Evolutionary conservation across 2,888 invertebrate species (phyloP).

Genomic region (Adelphocoris suturalis): DNA sequence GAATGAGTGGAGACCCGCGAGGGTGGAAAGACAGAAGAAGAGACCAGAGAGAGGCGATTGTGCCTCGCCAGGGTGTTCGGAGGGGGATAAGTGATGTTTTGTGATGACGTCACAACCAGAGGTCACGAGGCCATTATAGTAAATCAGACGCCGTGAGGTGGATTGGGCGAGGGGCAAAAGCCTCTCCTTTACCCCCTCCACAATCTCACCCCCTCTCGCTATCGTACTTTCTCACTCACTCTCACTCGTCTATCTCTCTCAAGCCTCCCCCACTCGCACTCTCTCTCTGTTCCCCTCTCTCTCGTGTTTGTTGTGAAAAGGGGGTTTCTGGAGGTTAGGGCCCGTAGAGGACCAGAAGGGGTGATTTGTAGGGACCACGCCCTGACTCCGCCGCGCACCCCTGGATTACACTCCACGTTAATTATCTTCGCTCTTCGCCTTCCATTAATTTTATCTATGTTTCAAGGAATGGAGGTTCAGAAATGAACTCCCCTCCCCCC

Average conservation of each 20-base stretch:
- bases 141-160: constrained; percentile 53
- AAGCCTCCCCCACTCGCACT: too few relatives aligned
- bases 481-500: constrained; percentile 4
- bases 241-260: too few relatives aligned
- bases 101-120: constrained; percentile 70
- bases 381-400: constrained; percentile 45
- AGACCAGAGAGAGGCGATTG: background rate
- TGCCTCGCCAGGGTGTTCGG: background rate
- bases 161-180: background rate
- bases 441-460: constrained; percentile 62
- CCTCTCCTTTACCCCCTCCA: too few relatives aligned
- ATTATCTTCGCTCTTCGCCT: constrained; percentile 65
- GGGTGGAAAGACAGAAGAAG: constrained; percentile 25
- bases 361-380: constrained; percentile 68
- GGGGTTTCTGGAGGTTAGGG: constrained; percentile 47
- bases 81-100: constrained; percentile 67
- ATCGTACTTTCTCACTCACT: too few relatives aligned
- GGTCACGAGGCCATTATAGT: constrained; percentile 71
- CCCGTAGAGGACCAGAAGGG: constrained; percentile 31
- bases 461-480: constrained; percentile 62
- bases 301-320: constrained; percentile 66
- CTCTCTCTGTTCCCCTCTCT: too few relatives aligned
- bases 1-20: background rate
- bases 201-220: too few relatives aligned
- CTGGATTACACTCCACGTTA: constrained; percentile 57